These are phyloP conservation scores for Acanthacorydalis orientalis DNA, from an alignment of 2,888 invertebrate genomes.

Conservation along the genomic window DNA sequence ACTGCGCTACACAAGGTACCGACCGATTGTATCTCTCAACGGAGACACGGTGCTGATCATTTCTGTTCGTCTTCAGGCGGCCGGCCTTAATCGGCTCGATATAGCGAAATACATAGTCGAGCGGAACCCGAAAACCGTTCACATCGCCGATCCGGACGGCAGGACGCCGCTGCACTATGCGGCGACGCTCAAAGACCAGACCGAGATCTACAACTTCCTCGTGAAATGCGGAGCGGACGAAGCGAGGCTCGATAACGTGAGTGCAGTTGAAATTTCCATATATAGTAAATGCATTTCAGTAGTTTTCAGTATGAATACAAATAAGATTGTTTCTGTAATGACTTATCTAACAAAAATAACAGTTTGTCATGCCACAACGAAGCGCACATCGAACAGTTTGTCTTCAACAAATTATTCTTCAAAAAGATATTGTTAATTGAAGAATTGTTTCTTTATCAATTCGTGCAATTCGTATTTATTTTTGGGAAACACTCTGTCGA, in stretches of 20 bases:
- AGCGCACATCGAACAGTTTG: no score
- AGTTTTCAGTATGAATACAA: no score
- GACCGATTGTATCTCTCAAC: neutral
- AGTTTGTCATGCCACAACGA: no score
- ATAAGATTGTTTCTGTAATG: no score
- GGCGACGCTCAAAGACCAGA: slow-evolving; percentile 61
- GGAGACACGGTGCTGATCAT: neutral
- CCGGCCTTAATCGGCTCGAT: slow-evolving; percentile 60
- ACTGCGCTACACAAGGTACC: slow-evolving; percentile 72
- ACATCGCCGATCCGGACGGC: slow-evolving; percentile 62
- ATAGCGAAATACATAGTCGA: slow-evolving; percentile 57
- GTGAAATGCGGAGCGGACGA: slow-evolving; percentile 72
- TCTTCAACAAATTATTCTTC: no score
- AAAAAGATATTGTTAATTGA: no score
- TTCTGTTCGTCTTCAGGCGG: slow-evolving; percentile 37
- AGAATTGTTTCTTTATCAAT: no score
- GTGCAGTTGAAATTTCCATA: no score
- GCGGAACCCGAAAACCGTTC: slow-evolving; percentile 49
- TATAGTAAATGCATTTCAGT: no score
- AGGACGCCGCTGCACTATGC: slow-evolving; percentile 81
- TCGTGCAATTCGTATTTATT: no score
- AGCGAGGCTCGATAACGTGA: slow-evolving; percentile 66
- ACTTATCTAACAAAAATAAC: no score
- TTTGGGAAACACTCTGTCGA: no score
- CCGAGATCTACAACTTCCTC: slow-evolving; percentile 59